Base-by-base conservation (phyloP, 2,113 vertebrate genomes). In the Platysteira castanea region DNA sequence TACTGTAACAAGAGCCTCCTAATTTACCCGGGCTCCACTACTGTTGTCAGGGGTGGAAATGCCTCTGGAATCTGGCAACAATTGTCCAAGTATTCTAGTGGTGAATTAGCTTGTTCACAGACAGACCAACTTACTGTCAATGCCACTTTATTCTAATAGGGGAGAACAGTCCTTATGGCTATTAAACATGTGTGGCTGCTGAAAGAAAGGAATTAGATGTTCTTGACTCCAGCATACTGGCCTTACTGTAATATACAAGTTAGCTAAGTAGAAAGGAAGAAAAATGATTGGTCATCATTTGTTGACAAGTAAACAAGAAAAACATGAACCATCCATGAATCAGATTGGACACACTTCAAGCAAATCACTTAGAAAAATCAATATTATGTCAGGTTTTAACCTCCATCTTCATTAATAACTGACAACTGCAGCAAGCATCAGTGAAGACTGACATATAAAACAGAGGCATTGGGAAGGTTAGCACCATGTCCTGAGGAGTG, bases 281-380 rank as follows among this genome's bases (percentile, higher is more conserved):
- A 90, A 86, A 88, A 86, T 49, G 1, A 65, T 73, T 87, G 15
- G 9, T 70, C 52, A 87, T 90, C 21, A 77, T 96, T 91, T 89
- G 56, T 42, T 89, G 71, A 84, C 68, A 74, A 61, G 49, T 90
- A 91, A 95, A 89, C 84, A 91, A 81, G 61, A 77, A 88, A 92
- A 92, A 39, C 21, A 80, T 35, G 41, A 86, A 47, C 21, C 46
- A 44, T 52, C 39, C 79, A 64, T 88, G 61, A 92, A 90, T 77
- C 46, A 84, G 13, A 15, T 31, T 77, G n/a, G 69, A 52, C 57
- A 84, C 3, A 47, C 82, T 90, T 75, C 76, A 84, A 84, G 35
- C 5, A 91, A 87, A 86, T 60, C 37, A 56, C 67, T 79, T 46
- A 52, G 15, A 91, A 74, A 89, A 87, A 92, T 90, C 83, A 77